Evolutionary conservation across 2,113 vertebrate species (phyloP).

Genomic region (Megaceryle torquata): DNA sequence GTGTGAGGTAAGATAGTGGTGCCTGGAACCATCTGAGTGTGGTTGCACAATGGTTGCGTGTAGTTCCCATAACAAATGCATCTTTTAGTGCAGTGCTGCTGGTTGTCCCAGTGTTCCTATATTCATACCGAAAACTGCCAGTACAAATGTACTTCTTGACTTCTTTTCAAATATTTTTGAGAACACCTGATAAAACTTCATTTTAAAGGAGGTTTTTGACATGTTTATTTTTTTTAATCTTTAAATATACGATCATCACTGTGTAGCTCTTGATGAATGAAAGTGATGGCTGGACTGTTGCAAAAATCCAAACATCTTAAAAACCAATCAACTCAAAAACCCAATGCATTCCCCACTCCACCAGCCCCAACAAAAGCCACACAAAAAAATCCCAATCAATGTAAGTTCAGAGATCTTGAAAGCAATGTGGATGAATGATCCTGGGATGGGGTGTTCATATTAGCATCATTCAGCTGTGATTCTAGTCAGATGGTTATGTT

Average conservation of each 20-base stretch:
- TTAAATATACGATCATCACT: neutral
- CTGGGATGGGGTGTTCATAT: neutral
- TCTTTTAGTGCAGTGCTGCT: neutral
- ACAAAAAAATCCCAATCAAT: neutral
- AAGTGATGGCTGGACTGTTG: neutral
- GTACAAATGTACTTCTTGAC: neutral
- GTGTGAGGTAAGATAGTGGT: conserved; percentile 84
- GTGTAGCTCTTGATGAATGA: neutral
- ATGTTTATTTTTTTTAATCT: neutral
- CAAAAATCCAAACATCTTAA: neutral
- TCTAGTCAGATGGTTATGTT: neutral
- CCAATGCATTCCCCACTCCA: neutral
- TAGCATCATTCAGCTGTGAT: neutral
- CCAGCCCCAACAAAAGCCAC: neutral
- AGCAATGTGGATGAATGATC: neutral
- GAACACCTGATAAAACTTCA: neutral
- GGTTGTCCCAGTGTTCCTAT: neutral
- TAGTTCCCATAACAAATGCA: neutral
- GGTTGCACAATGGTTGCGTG: neutral
- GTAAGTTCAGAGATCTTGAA: neutral
- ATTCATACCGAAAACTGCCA: neutral
- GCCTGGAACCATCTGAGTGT: neutral
- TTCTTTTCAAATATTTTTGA: neutral
- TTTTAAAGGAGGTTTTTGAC: neutral
- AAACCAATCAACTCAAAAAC: neutral